Evolutionary conservation across 2,797 vertebrate species (phyloP).

Genomic region (Molossus alvarezi): DNA sequence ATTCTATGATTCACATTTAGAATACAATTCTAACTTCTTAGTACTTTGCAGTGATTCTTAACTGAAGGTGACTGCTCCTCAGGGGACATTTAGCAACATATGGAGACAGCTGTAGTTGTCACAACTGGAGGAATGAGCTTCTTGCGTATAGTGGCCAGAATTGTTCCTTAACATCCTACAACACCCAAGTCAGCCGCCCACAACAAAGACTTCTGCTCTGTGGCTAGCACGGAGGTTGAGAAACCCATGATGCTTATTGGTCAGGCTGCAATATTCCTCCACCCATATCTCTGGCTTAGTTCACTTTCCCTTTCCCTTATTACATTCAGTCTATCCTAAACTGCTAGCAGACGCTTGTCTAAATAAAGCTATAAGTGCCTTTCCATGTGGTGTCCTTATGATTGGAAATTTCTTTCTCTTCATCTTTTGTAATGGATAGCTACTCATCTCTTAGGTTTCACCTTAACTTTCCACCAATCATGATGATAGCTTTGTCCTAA

Average conservation of each 20-base stretch:
- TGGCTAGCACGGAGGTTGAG: neutral
- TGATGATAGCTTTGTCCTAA: neutral
- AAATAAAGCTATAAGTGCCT: neutral
- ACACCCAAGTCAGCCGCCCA: neutral
- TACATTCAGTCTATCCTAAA: neutral
- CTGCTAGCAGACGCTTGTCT: neutral
- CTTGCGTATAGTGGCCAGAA: neutral
- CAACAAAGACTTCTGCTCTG: neutral
- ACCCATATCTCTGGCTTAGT: neutral
- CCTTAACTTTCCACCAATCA: neutral
- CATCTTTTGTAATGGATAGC: neutral
- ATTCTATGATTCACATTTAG: neutral
- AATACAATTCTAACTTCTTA: neutral
- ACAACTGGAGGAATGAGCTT: neutral
- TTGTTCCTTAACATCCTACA: neutral
- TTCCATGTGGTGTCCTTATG: neutral
- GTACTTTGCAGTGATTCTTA: neutral
- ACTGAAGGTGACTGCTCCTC: neutral
- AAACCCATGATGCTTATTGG: neutral
- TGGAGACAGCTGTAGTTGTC: neutral
- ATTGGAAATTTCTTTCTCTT: neutral
- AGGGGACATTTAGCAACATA: neutral
- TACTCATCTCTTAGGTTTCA: neutral
- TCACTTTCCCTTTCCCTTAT: neutral
- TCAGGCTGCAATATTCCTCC: neutral